Percentiles rank a stretch among this genome's conserved stretches.
phyloP scores from a whole-genome alignment of 2,888 invertebrate species.

The Eristalinus sepulchralis region DNA sequence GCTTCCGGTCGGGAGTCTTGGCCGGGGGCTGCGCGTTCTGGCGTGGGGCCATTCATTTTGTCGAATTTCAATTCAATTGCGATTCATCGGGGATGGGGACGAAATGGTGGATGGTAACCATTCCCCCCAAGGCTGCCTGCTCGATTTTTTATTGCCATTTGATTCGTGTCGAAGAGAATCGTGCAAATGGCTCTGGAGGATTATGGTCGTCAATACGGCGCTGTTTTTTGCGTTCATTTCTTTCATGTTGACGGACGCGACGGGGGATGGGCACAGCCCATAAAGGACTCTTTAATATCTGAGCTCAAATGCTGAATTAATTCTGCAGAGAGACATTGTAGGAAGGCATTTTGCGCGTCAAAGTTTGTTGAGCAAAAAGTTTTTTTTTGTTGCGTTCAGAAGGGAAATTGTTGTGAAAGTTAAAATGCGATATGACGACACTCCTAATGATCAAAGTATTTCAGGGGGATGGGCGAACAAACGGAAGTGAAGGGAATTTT shows the following conservation, averaged over 20 bases:
- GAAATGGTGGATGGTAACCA: neutral
- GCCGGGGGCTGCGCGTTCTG: neutral
- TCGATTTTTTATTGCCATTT: conserved; percentile 20
- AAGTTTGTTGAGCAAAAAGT: neutral
- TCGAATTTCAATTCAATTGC: conserved; percentile 3
- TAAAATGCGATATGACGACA: no score
- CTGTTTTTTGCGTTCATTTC: neutral
- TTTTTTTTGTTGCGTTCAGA: neutral
- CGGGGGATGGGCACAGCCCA: neutral
- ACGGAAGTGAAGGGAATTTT: no score
- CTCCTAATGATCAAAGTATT: no score
- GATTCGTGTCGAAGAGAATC: conserved; percentile 9
- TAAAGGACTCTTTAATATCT: neutral
- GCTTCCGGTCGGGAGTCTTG: conserved; percentile 13
- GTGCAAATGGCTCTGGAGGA: neutral
- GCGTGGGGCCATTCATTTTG: conserved; percentile 4
- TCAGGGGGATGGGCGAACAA: no score
- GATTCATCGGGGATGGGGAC: neutral
- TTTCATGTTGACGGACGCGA: neutral
- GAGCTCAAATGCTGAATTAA: neutral
- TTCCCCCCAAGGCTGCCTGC: neutral
- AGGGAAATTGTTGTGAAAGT: no score
- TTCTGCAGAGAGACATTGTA: neutral
- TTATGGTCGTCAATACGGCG: neutral
- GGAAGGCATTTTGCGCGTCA: neutral